phyloP scores from a whole-genome alignment of 1,140 invertebrate genomes.

The Pogonomyrmex barbatus region DNA sequence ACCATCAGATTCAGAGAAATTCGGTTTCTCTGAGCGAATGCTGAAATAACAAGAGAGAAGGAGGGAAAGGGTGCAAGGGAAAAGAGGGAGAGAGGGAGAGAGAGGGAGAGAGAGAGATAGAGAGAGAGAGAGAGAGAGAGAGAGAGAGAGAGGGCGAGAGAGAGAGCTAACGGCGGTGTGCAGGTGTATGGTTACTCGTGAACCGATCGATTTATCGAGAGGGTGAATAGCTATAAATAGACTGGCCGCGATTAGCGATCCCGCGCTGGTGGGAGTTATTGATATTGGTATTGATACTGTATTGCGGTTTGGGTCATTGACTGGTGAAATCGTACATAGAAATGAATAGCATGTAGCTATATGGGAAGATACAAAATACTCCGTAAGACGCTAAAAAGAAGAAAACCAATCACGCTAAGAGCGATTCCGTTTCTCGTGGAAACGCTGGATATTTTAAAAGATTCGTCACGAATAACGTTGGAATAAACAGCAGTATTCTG shows the following conservation, averaged over 20 bases:
- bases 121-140: constrained; percentile 34
- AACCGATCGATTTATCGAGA: constrained; percentile 56
- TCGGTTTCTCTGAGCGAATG: constrained; percentile 27
- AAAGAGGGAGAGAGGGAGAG: neutral
- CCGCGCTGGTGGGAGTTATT: constrained; percentile 56
- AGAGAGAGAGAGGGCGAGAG: too few species aligned
- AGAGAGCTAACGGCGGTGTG: constrained; percentile 7
- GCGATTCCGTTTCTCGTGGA: neutral
- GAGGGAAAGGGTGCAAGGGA: neutral
- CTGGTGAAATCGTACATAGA: constrained; percentile 36
- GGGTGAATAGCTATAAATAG: constrained; percentile 60
- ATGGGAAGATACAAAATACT: neutral
- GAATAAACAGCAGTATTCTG: neutral
- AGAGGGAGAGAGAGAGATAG: neutral
- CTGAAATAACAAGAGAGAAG: constrained; percentile 12
- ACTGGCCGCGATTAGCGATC: constrained; percentile 59
- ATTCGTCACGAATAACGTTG: neutral
- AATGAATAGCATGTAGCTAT: neutral
- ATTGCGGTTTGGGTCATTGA: constrained; percentile 51
- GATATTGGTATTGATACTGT: constrained; percentile 60
- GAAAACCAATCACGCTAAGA: neutral
- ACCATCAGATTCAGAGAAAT: constrained; percentile 56
- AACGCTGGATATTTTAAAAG: neutral
- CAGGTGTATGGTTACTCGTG: constrained; percentile 52
- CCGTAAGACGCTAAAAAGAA: neutral